These are phyloP conservation scores for Mactromeris polynyma DNA, from an alignment of 2,888 invertebrate species.

Conservation along the genomic window DNA sequence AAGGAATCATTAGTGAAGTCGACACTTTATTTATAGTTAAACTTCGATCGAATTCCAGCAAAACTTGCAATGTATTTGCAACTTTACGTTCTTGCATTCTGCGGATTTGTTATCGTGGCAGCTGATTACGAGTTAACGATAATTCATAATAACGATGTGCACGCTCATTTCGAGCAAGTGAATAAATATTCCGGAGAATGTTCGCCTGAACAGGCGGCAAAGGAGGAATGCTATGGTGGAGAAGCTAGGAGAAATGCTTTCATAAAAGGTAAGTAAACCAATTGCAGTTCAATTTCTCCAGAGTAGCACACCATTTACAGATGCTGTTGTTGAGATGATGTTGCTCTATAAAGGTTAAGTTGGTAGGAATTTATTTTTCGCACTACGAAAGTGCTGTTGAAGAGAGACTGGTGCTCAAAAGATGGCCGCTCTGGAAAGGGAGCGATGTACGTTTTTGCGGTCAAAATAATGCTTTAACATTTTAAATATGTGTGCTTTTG, in stretches of 20 bases:
- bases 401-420: too few species aligned
- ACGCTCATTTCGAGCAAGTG: conserved; percentile 94
- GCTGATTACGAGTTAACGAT: conserved; percentile 90
- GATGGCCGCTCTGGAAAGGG: too few species aligned
- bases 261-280: conserved; percentile 69
- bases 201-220: conserved; percentile 85
- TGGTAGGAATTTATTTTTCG: too few species aligned
- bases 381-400: too few species aligned
- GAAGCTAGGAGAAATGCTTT: conserved; percentile 90
- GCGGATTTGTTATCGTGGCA: background rate
- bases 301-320: too few species aligned
- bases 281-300: too few species aligned
- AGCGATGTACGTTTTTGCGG: too few species aligned
- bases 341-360: too few species aligned
- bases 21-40: background rate
- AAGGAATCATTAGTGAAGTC: background rate
- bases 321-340: too few species aligned
- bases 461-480: too few species aligned
- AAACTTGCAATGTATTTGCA: background rate
- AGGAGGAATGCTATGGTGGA: conserved; percentile 92
- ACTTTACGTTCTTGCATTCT: background rate
- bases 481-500: too few species aligned
- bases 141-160: conserved; percentile 97
- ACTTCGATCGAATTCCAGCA: background rate
- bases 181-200: conserved; percentile 90